Evolutionary conservation across 1,140 invertebrate genomes (phyloP), one percentile per base, ranked within the genome.

Genomic region (Meloidogyne hapla): DNA sequence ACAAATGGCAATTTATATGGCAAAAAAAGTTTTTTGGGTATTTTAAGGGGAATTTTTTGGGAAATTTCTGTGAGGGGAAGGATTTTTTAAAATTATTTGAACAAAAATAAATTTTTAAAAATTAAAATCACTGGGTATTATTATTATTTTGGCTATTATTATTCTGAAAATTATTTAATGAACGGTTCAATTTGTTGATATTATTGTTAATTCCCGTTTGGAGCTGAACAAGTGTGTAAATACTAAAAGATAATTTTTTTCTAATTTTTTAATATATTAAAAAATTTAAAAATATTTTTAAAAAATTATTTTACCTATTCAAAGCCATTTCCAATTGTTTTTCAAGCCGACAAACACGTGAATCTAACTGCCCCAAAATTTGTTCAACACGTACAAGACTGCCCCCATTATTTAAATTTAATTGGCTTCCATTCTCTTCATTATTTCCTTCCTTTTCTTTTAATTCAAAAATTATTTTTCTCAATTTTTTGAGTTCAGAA

Each of bases 251-350:
- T n/a, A n/a, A n/a, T n/a, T n/a, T n/a, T n/a, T n/a, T n/a, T n/a
- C n/a, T n/a, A n/a, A n/a, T n/a, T n/a, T n/a, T n/a, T n/a, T n/a
- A n/a, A n/a, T n/a, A n/a, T n/a, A n/a, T n/a, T n/a, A n/a, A n/a
- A n/a, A n/a, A n/a, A n/a, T n/a, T n/a, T 4, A 38, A 13, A 42
- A 56, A 1, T 18, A 9, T 21, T 21, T 62, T 75, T 79, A 13
- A 64, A n/a, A n/a, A 33, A 18, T 69, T 38, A 23, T 12, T 15
- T 64, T 85, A 64, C 85, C 84, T 79, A 76, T 86, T 87, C 5
- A 86, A 42, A n/a, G 84, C 84, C 81, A 86, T 86, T 70, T 86
- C 85, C 66, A 86, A 23, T 28, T 87, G 84, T 69, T 86, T 86
- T 68, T 86, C 85, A n/a, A 86, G 69, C 15, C 81, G 61, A 15